Evolutionary conservation across 2,113 vertebrate species (phyloP), one percentile per base, ranked within the genome.

Genomic region (Talpa occidentalis): DNA sequence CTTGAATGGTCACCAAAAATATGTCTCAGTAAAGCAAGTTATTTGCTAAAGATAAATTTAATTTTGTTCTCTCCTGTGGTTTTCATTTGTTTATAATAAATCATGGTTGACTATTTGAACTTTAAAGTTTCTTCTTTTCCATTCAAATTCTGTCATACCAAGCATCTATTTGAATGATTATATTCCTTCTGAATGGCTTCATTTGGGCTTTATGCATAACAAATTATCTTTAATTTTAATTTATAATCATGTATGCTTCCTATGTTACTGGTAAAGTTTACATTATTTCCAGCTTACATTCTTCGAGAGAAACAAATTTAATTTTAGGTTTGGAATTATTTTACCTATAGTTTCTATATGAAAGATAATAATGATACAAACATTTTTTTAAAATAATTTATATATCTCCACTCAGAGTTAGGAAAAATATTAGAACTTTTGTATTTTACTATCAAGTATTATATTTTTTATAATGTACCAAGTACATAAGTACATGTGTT

Each of bases 31-130:
- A 78, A 66, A 24, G 26, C 16, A 84, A 74, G 22, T 69, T 93
- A 82, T 80, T 91, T 86, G 30, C 79, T 70, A 92, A 91, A 93
- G 28, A 26, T n/a, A 92, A 66, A 80, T 76, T 90, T 49, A 77
- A 88, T 62, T 78, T 74, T 72, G 6, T 88, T 86, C 21, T 78
- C 3, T 26, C 40, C 24, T 64, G 16, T 52, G 60, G 16, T 62
- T 93, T 92, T 80, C 7, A 83, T 84, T 95, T 77, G n/a, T 62
- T 91, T 93, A 77, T 52, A 92, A 72, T 59, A 88, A 76, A 72
- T 76, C 40, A 88, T 70, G 7, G 4, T 5, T 81, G 10, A 10
- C 6, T 69, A 10, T 73, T 3, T 62, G 49, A 83, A 83, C 5
- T 14, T 59, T 22, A 0, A 93, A 67, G 21, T n/a, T 80, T 79